phyloP scores from a whole-genome alignment of 2,888 invertebrate species.

The Stenotaenia linearis region DNA sequence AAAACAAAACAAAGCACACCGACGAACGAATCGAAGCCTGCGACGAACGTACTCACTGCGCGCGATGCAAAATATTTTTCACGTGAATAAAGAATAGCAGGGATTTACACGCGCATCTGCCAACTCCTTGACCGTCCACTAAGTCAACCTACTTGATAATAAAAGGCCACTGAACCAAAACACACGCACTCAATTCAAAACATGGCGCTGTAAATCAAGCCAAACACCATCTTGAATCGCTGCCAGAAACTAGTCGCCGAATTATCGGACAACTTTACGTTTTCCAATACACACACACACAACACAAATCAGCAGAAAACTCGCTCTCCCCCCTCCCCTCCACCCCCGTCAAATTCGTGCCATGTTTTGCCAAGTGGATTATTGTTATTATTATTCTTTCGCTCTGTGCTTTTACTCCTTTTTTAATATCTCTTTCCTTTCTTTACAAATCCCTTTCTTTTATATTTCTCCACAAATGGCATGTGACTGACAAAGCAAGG shows the following conservation, averaged over 20 bases:
- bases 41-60: background rate
- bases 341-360: background rate
- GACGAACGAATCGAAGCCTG: background rate
- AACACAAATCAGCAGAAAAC: conserved; percentile 21
- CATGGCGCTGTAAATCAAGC: background rate
- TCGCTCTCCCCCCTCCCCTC: background rate
- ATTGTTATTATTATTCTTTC: conserved; percentile 1
- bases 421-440: background rate
- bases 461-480: background rate
- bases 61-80: background rate
- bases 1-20: background rate
- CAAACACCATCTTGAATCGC: conserved; percentile 14
- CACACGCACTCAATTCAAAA: background rate
- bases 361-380: conserved; percentile 14
- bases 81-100: background rate
- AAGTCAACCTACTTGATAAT: background rate
- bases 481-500: background rate
- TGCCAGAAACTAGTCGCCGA: conserved; percentile 11
- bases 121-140: background rate
- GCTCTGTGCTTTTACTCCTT: background rate
- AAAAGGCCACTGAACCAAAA: conserved; percentile 11
- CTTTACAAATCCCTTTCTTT: background rate
- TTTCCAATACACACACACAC: conserved; percentile 15
- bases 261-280: conserved; percentile 14
- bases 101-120: background rate